Evolutionary conservation across 2,113 vertebrate genomes (phyloP).

Genomic region (Phoenicopterus ruber): DNA sequence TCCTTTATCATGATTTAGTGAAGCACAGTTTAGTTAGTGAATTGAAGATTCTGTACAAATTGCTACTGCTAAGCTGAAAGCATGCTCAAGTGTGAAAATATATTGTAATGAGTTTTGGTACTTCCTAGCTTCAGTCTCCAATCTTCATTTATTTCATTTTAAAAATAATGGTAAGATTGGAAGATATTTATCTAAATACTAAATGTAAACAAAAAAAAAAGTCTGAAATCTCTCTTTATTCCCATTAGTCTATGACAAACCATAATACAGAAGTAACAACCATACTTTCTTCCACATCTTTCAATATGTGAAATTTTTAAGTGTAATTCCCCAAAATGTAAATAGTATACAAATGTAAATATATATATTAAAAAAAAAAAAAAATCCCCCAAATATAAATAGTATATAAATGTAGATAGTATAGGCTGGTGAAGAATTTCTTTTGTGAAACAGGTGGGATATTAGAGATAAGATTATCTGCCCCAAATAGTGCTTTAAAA

Average conservation of each 20-base stretch:
- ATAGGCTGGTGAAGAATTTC: neutral
- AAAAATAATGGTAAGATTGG: neutral
- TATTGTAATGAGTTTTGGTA: neutral
- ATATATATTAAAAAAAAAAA: too few species aligned
- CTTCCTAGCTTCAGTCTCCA: neutral
- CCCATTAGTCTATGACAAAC: neutral
- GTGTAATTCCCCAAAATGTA: neutral
- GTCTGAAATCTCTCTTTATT: neutral
- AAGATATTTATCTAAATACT: neutral
- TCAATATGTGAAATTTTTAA: neutral
- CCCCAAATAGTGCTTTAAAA: neutral
- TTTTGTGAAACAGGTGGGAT: neutral
- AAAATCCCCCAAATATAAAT: neutral
- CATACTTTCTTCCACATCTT: neutral
- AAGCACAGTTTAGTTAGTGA: slow-evolving; percentile 24
- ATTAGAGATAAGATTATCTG: neutral
- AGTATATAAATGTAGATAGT: neutral
- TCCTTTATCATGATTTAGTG: slow-evolving; percentile 26
- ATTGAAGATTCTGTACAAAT: slow-evolving; percentile 52
- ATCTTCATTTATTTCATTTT: neutral
- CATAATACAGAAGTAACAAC: neutral
- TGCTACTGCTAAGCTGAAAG: slow-evolving; percentile 33
- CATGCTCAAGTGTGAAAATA: slow-evolving; percentile 9
- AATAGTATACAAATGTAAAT: neutral
- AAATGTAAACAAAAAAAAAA: neutral